phyloP scores from a whole-genome alignment of 2,113 vertebrate species.

The Urocolius indicus region DNA sequence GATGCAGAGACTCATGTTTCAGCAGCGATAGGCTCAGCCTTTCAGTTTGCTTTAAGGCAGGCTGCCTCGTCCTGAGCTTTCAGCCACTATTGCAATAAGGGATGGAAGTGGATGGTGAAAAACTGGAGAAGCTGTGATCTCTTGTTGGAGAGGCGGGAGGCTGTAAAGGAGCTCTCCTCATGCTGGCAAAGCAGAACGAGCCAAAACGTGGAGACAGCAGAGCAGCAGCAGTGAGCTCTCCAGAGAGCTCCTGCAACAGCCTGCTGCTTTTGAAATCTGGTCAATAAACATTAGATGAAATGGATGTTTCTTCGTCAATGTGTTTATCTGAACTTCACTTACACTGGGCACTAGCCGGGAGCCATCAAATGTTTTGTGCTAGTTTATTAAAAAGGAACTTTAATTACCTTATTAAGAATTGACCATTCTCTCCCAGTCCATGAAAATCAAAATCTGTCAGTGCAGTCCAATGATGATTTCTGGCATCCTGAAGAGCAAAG shows the following conservation, averaged over 20 bases:
- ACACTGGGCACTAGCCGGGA: not conserved
- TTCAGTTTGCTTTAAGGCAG: not conserved
- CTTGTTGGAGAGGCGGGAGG: not conserved
- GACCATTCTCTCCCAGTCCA: not conserved
- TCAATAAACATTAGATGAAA: constrained; percentile 43
- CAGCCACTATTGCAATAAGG: fast-evolving
- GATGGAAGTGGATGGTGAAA: not conserved
- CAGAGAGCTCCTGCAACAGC: not conserved
- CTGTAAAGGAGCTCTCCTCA: not conserved
- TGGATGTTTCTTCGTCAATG: not conserved
- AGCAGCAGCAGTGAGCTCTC: not conserved
- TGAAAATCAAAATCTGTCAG: not conserved
- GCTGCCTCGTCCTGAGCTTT: not conserved
- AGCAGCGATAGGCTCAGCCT: fast-evolving
- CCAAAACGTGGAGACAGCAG: not conserved
- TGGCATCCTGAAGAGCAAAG: not conserved
- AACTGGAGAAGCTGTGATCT: not conserved
- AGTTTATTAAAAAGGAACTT: constrained; percentile 54
- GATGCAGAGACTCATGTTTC: not conserved
- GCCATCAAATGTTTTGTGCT: not conserved
- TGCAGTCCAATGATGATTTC: not conserved
- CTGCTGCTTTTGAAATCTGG: not conserved
- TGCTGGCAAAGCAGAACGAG: fast-evolving
- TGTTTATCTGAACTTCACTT: constrained; percentile 1
- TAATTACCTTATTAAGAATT: constrained; percentile 40